phyloP scores from a whole-genome alignment of 2,888 invertebrate genomes.

The Romanomermis culicivorax region DNA sequence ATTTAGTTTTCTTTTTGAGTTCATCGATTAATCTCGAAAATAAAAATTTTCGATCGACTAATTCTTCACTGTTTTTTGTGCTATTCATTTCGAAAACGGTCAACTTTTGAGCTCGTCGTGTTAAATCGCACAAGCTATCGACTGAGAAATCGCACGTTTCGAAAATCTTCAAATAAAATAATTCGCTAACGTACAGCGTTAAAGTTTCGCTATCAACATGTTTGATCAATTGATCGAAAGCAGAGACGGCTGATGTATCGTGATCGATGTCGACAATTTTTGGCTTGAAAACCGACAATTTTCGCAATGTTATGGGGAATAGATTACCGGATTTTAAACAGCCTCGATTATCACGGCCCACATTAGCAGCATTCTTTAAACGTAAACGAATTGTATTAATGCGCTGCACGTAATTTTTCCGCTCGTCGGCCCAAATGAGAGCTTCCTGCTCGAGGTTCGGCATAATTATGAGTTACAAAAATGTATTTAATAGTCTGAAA shows the following conservation, averaged over 20 bases:
- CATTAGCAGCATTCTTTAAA: background rate
- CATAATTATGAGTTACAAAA: too few species aligned
- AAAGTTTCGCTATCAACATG: background rate
- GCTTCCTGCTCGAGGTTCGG: background rate
- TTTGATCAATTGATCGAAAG: background rate
- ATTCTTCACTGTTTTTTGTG: background rate
- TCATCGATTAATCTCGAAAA: background rate
- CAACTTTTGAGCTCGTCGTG: background rate
- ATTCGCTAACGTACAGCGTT: too few species aligned
- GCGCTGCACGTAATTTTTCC: background rate
- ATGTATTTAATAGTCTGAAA: too few species aligned
- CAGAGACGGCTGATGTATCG: background rate
- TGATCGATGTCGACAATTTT: background rate
- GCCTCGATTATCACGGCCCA: background rate
- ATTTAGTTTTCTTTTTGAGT: background rate
- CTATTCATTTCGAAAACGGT: background rate
- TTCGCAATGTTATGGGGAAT: background rate
- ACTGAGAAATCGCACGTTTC: background rate
- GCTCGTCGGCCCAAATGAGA: background rate
- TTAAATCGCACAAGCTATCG: background rate
- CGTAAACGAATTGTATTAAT: background rate
- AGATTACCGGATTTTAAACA: background rate
- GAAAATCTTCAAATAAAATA: too few species aligned
- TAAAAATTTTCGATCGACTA: background rate
- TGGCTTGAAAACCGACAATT: background rate